These are phyloP conservation scores for Pollimyrus isidori DNA, from an alignment of 2,113 vertebrate species.

Conservation along the genomic window DNA sequence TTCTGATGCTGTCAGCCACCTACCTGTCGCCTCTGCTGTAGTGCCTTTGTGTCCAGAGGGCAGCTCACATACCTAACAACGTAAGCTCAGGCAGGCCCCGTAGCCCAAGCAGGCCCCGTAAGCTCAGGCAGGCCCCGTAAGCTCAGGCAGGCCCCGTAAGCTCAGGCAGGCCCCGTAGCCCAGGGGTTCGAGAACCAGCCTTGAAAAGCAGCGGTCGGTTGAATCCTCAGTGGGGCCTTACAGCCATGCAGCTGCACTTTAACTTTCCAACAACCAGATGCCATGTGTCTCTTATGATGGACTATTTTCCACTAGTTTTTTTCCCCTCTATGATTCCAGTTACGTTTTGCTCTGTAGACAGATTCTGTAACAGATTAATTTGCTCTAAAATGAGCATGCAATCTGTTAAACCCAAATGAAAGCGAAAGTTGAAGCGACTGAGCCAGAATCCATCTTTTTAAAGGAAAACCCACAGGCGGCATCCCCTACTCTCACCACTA, in stretches of 20 bases:
- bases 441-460: not conserved
- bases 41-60: not conserved
- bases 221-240: slow-evolving; percentile 31
- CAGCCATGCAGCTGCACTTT: not conserved
- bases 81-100: too few species aligned
- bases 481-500: not conserved
- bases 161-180: too few species aligned
- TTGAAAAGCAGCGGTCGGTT: not conserved
- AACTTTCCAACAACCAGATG: not conserved
- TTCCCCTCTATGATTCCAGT: not conserved
- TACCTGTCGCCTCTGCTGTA: not conserved
- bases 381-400: not conserved
- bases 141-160: not conserved
- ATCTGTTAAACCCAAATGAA: not conserved
- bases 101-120: too few species aligned
- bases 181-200: too few species aligned
- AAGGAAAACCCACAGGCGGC: not conserved
- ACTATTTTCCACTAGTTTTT: not conserved
- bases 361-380: not conserved
- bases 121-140: too few species aligned
- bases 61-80: not conserved
- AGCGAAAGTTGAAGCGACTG: not conserved
- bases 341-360: not conserved
- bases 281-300: not conserved
- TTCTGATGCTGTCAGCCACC: not conserved